These are phyloP conservation scores for Beris chalybata DNA, from an alignment of 2,888 invertebrate species.

Conservation along the genomic window DNA sequence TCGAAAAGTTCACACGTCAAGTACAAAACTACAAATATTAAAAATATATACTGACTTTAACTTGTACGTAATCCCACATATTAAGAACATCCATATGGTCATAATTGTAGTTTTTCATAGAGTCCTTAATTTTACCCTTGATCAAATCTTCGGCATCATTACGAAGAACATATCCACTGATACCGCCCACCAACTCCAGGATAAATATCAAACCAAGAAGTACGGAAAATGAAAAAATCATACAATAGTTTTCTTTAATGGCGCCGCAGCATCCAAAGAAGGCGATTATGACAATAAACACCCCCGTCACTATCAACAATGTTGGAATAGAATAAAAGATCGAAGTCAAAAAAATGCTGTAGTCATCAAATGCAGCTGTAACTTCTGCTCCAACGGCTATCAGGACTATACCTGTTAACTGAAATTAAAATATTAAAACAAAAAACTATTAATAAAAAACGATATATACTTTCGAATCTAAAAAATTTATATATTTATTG, in stretches of 20 bases:
- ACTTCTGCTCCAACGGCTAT: conserved; percentile 74
- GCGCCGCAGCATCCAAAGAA: conserved; percentile 91
- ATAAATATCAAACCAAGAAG: conserved; percentile 72
- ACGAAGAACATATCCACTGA: conserved; percentile 69
- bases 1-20: conserved; percentile 38
- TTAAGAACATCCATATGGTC: conserved; percentile 52
- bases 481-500: no score
- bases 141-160: conserved; percentile 61
- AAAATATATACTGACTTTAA: conserved; percentile 55
- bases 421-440: conserved; percentile 49
- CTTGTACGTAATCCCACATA: conserved; percentile 68
- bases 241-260: conserved; percentile 77
- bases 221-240: conserved; percentile 73
- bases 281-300: conserved; percentile 70
- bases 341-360: conserved; percentile 67
- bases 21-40: no score
- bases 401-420: conserved; percentile 80
- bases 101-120: conserved; percentile 59
- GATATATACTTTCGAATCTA: background rate
- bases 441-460: background rate
- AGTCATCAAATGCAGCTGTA: conserved; percentile 66
- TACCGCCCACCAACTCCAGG: conserved; percentile 75
- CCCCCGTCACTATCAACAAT: conserved; percentile 70
- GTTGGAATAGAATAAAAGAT: conserved; percentile 75
- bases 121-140: conserved; percentile 57